Percentiles rank a stretch among this genome's conserved stretches.
Conservation (phyloP, 2,888 invertebrate species). For the Stomorhina lunata region DNA sequence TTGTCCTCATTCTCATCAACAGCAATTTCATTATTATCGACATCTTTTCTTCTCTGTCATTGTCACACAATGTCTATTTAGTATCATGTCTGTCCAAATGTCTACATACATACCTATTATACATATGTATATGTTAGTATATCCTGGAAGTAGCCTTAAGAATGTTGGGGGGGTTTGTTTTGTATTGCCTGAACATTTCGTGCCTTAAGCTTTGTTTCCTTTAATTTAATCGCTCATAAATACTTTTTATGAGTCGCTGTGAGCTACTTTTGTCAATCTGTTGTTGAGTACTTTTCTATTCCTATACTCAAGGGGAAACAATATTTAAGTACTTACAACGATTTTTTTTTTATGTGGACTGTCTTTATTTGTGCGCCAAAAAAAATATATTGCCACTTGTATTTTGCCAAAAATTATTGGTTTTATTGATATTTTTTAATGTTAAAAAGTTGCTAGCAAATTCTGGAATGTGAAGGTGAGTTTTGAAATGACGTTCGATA, state of each 20-base stretch:
- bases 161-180: conserved; percentile 12
- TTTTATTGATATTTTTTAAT: not conserved
- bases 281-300: conserved; percentile 45
- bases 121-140: no score
- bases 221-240: conserved; percentile 64
- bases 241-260: conserved; percentile 61
- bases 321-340: conserved; percentile 22
- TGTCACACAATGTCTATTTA: conserved; percentile 24
- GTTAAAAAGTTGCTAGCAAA: not conserved
- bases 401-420: not conserved
- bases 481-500: no score
- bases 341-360: not conserved
- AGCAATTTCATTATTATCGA: conserved; percentile 36
- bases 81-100: no score
- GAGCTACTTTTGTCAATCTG: conserved; percentile 63
- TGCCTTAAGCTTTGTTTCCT: conserved; percentile 55
- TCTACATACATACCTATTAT: not conserved
- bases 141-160: not conserved
- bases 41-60: conserved; percentile 42
- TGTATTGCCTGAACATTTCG: conserved; percentile 55
- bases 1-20: conserved; percentile 26
- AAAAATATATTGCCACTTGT: not conserved
- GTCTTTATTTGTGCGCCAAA: not conserved
- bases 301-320: conserved; percentile 43
- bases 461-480: not conserved